phyloP scores from a whole-genome alignment of 2,888 invertebrate genomes.

The Sesamia inferens region DNA sequence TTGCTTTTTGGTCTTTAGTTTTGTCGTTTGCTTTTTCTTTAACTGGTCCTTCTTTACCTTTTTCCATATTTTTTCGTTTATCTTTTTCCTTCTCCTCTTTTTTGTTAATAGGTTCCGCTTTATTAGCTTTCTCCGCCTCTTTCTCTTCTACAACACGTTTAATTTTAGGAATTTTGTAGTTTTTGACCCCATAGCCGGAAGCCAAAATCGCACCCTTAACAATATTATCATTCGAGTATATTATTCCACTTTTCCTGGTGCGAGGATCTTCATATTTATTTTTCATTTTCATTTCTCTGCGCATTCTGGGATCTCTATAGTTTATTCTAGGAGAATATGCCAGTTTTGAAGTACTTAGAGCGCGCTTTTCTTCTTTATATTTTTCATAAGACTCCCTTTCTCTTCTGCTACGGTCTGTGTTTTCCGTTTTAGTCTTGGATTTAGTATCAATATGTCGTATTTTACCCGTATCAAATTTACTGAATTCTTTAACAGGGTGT shows the following conservation, averaged over 20 bases:
- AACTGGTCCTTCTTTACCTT: slow-evolving; percentile 11
- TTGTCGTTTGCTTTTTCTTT: slow-evolving; percentile 43
- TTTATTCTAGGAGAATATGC: slow-evolving; percentile 77
- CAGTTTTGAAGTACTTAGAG: slow-evolving; percentile 21
- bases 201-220: slow-evolving; percentile 81
- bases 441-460: slow-evolving; percentile 35
- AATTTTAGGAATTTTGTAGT: slow-evolving; percentile 88
- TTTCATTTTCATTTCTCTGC: slow-evolving; percentile 51
- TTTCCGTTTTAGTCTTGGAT: slow-evolving; percentile 44
- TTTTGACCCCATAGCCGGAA: slow-evolving; percentile 84
- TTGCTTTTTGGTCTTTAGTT: slow-evolving; percentile 36
- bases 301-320: slow-evolving; percentile 79
- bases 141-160: slow-evolving; percentile 72
- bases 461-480: slow-evolving; percentile 44
- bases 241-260: slow-evolving; percentile 75
- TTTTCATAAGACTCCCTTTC: slow-evolving; percentile 64
- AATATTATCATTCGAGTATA: slow-evolving; percentile 85
- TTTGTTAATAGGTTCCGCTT: slow-evolving; percentile 37
- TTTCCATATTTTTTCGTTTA: slow-evolving; percentile 40
- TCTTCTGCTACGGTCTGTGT: slow-evolving; percentile 61
- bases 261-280: slow-evolving; percentile 60
- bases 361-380: slow-evolving; percentile 33
- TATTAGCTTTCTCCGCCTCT: slow-evolving; percentile 59
- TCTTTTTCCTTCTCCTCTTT: slow-evolving; percentile 33
- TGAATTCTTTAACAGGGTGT: slow-evolving; percentile 54